Conservation (phyloP, 2,113 vertebrate genomes). For the Corvus cornix region DNA sequence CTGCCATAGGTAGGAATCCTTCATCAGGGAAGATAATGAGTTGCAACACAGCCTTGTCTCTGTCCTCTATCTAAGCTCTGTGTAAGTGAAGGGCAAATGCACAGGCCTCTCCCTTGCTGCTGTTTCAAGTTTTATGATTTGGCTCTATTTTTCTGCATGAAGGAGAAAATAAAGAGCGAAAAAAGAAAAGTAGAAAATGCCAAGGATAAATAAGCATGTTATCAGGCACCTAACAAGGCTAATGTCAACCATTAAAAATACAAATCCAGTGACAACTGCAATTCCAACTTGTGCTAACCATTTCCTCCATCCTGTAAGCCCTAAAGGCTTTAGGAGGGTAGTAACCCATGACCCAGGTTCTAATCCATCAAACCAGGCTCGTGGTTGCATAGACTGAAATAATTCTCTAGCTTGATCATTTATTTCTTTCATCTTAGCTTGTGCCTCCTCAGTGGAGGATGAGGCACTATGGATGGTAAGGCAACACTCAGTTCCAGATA, state of each 20-base stretch:
- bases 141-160: neutral
- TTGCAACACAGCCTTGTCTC: neutral
- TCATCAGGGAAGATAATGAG: neutral
- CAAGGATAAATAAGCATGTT: neutral
- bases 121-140: neutral
- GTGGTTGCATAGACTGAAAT: neutral
- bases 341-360: neutral
- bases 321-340: neutral
- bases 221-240: neutral
- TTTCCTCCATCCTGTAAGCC: neutral
- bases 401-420: neutral
- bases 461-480: neutral
- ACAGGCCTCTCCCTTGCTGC: neutral
- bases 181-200: neutral
- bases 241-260: neutral
- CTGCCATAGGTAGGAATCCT: neutral
- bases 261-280: neutral
- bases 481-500: rapidly evolving
- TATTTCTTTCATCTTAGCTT: neutral
- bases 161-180: neutral
- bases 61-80: neutral
- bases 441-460: neutral
- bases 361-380: neutral
- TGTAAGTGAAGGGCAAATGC: neutral
- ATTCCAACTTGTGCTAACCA: neutral